Conservation (phyloP, 2,888 invertebrate genomes). For the Metallyticus violacea region DNA sequence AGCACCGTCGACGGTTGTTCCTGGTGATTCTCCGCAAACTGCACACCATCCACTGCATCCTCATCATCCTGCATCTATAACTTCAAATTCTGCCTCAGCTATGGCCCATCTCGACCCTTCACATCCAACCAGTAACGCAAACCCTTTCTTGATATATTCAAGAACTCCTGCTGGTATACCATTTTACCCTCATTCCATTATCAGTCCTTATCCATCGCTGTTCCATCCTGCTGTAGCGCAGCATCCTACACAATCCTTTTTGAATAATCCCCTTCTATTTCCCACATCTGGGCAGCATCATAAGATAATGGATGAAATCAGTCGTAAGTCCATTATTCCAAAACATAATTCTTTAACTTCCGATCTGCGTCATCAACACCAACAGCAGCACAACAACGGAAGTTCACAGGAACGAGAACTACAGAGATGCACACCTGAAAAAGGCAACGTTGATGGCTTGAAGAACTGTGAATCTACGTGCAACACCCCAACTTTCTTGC, state of each 20-base stretch:
- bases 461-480: not conserved
- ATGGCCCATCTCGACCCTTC: constrained; percentile 12
- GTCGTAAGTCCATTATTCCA: constrained; percentile 28
- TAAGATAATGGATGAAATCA: constrained; percentile 47
- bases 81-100: not conserved
- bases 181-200: constrained; percentile 52
- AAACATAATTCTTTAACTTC: not conserved
- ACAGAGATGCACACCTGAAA: not conserved
- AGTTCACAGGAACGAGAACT: not conserved
- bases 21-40: constrained; percentile 37
- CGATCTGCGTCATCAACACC: not conserved
- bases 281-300: constrained; percentile 21
- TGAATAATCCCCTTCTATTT: constrained; percentile 64
- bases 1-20: constrained; percentile 39
- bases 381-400: not conserved
- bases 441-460: not conserved
- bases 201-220: constrained; percentile 40
- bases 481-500: constrained; percentile 2
- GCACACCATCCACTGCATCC: constrained; percentile 50
- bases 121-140: constrained; percentile 35
- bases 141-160: constrained; percentile 67
- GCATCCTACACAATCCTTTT: constrained; percentile 49
- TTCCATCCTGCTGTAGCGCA: constrained; percentile 32
- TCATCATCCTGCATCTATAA: not conserved
- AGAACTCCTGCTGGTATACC: constrained; percentile 54